These are phyloP conservation scores for Phallusia fumigata DNA, from an alignment of 23 tunicate genomes.

Conservation along the genomic window DNA sequence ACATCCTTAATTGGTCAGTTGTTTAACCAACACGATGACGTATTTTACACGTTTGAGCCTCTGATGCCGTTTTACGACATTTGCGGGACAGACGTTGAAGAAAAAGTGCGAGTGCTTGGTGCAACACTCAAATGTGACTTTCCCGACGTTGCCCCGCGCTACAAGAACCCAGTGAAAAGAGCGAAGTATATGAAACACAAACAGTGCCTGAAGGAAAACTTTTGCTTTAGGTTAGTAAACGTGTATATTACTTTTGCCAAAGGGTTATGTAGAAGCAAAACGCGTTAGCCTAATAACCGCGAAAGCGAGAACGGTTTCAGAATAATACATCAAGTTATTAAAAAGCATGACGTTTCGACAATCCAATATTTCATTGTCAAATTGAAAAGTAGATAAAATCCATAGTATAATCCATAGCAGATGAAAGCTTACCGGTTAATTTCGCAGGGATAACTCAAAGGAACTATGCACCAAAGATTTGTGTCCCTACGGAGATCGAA, in stretches of 20 bases:
- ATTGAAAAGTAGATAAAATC: too few relatives aligned
- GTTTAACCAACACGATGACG: conserved; percentile 4
- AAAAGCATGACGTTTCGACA: not conserved
- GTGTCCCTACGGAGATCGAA: not conserved
- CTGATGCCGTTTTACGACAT: conserved; percentile 6
- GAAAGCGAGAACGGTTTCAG: too few relatives aligned
- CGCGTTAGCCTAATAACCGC: too few relatives aligned
- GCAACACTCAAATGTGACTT: not conserved
- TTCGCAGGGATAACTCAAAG: not conserved
- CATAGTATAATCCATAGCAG: too few relatives aligned
- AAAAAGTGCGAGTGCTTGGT: not conserved
- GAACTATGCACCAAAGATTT: not conserved
- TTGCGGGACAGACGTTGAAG: not conserved
- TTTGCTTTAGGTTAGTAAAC: not conserved
- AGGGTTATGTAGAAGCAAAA: too few relatives aligned
- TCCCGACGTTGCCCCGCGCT: not conserved
- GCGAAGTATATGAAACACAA: not conserved
- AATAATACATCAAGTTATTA: not conserved
- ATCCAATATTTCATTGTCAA: too few relatives aligned
- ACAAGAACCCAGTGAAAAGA: not conserved
- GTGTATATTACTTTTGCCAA: too few relatives aligned
- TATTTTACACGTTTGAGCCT: not conserved
- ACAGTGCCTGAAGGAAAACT: not conserved
- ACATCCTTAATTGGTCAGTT: not conserved
- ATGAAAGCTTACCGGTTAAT: too few relatives aligned